Evolutionary conservation across 2,797 vertebrate species (phyloP), one percentile per base, ranked within the genome.

Genomic region (Sebastes minor): DNA sequence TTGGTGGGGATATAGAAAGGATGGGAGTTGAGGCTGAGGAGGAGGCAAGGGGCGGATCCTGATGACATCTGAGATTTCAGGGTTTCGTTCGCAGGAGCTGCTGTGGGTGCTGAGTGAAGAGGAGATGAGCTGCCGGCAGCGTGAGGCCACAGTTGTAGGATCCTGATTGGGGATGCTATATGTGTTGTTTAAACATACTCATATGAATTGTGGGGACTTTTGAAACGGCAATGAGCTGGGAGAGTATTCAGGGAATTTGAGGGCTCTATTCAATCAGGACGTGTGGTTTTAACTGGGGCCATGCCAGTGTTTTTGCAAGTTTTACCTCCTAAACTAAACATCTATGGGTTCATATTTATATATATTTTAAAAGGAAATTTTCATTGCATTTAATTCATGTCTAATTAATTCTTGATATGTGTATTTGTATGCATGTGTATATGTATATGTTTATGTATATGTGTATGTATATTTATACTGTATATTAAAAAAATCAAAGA

Each of bases 11-110:
- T 60, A 55, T 8, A n/a, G 66, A 73, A 76, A 79, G 75, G 77
- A 87, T 49, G 69, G 67, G 82, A 83, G 87, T 76, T 80, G 35
- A 78, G 72, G 49, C 59, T 1, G 64, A 80, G 82, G 81, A 86
- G 42, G 42, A 46, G 35, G 55, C 11, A 16, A 70, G 71, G 83
- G 88, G 78, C 2, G 70, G 77, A 67, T 78, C 85, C 66, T 8
- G 76, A 72, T 84, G 89, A 90, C 89, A 91, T 80, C 80, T 85
- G 25, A 70, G 82, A 90, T 89, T 83, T 91, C 69, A 90, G 84
- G 90, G 80, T 86, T 86, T 84, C 8, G 42, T 84, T 90, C 83
- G 84, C 73, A 86, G 83, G 71, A 87, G 89, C 80, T 77, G 81
- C 73, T 75, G 67, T 12, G 70, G 81, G 81, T 84, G 91, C 55